phyloP scores from a whole-genome alignment of 1,140 invertebrate genomes.

The Zophobas atratus region DNA sequence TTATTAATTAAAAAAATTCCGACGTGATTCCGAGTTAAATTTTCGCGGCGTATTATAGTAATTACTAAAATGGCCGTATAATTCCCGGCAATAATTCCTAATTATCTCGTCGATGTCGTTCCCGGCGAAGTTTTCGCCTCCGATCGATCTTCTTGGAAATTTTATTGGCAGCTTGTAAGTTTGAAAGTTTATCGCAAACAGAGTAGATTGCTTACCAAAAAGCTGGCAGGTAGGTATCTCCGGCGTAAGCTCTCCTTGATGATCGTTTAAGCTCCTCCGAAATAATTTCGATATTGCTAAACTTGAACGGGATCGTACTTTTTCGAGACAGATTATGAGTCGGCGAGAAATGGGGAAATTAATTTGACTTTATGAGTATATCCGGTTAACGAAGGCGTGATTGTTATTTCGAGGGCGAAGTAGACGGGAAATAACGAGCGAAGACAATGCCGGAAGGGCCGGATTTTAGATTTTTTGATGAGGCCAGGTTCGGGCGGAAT shows the following conservation, averaged over 20 bases:
- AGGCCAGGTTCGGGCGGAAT: too few relatives aligned
- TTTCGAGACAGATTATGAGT: constrained; percentile 24
- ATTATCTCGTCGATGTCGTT: constrained; percentile 23
- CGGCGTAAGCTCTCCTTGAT: constrained; percentile 18
- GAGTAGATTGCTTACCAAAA: constrained; percentile 40
- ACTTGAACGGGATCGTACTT: constrained; percentile 27
- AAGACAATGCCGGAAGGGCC: too few relatives aligned
- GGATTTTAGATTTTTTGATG: too few relatives aligned
- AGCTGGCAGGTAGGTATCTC: constrained; percentile 29
- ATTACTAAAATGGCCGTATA: neutral
- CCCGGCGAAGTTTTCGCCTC: neutral
- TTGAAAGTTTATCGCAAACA: constrained; percentile 40
- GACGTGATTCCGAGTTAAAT: neutral
- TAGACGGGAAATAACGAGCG: too few relatives aligned
- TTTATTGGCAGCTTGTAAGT: constrained; percentile 39
- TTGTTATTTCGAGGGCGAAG: too few relatives aligned
- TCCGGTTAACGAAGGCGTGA: too few relatives aligned
- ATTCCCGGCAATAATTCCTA: constrained; percentile 4
- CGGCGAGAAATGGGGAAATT: constrained; percentile 2
- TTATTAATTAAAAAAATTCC: constrained; percentile 23
- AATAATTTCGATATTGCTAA: constrained; percentile 35
- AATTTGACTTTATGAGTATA: neutral
- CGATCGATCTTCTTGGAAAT: constrained; percentile 31
- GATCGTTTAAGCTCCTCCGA: constrained; percentile 34
- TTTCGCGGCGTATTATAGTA: neutral